Conservation (phyloP, 2,797 vertebrate species). For the Adelosebastes latens region DNA sequence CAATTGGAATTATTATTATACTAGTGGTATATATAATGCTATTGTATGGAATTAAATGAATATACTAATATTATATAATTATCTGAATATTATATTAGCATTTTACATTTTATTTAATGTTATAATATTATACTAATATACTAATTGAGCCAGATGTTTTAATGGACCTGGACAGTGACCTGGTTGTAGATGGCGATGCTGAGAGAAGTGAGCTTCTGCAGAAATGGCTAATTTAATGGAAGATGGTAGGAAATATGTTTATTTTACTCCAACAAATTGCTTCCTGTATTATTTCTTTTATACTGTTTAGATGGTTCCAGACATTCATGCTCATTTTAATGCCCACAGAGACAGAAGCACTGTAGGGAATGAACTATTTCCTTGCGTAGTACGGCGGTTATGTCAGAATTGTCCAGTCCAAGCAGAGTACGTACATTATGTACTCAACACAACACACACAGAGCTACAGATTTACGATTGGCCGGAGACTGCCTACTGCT, state of each 20-base stretch:
- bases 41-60: too few relatives aligned
- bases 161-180: background rate
- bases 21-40: too few relatives aligned
- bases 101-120: background rate
- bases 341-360: background rate
- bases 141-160: background rate
- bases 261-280: accelerated
- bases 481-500: background rate
- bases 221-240: too few relatives aligned
- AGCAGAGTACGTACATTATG: background rate
- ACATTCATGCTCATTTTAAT: background rate
- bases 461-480: background rate
- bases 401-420: background rate
- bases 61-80: too few relatives aligned
- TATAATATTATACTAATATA: background rate
- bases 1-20: too few relatives aligned
- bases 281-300: too few relatives aligned
- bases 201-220: too few relatives aligned
- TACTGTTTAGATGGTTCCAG: too few relatives aligned
- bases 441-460: background rate
- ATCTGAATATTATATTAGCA: background rate
- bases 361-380: background rate
- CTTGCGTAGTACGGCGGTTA: background rate
- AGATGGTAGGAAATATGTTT: too few relatives aligned
- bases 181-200: too few relatives aligned